Evolutionary conservation across 2,888 invertebrate species (phyloP).

Genomic region (Mesorhabditis belari): DNA sequence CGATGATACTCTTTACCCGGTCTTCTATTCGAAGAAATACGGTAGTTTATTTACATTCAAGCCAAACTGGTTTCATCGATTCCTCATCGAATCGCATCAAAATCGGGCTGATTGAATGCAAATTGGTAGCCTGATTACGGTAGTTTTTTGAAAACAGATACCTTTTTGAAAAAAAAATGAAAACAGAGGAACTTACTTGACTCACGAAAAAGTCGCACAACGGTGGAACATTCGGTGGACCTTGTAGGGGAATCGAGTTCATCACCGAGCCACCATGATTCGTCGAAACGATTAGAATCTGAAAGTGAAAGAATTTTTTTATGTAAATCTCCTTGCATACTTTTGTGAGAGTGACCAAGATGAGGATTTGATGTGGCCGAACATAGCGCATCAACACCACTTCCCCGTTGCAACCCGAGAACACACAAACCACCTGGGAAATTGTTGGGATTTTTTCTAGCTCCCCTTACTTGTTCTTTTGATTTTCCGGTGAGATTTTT

Average conservation of each 20-base stretch:
- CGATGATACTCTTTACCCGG: too few relatives aligned
- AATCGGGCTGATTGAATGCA: too few relatives aligned
- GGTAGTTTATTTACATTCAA: too few relatives aligned
- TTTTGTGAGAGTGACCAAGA: constrained; percentile 38
- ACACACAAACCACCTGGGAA: constrained; percentile 83
- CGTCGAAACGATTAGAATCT: constrained; percentile 24
- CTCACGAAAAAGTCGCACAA: constrained; percentile 72
- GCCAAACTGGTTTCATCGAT: too few relatives aligned
- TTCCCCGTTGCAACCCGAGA: constrained; percentile 88
- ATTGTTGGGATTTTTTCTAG: neutral
- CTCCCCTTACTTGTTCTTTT: constrained; percentile 7
- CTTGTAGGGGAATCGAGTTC: constrained; percentile 18
- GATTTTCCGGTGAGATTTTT: constrained; percentile 7
- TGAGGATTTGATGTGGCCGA: constrained; percentile 26
- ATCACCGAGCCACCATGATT: constrained; percentile 23
- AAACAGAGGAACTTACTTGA: neutral
- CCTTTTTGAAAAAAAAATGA: neutral
- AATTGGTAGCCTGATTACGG: too few relatives aligned
- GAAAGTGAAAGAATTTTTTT: neutral
- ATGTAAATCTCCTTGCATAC: constrained; percentile 9
- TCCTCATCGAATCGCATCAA: too few relatives aligned
- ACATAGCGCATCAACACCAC: constrained; percentile 31
- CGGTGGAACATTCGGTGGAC: constrained; percentile 69
- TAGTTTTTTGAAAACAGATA: too few relatives aligned
- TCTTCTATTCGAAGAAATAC: too few relatives aligned